Conservation (phyloP, 2,888 invertebrate species). For the Sylvicola cinctus region DNA sequence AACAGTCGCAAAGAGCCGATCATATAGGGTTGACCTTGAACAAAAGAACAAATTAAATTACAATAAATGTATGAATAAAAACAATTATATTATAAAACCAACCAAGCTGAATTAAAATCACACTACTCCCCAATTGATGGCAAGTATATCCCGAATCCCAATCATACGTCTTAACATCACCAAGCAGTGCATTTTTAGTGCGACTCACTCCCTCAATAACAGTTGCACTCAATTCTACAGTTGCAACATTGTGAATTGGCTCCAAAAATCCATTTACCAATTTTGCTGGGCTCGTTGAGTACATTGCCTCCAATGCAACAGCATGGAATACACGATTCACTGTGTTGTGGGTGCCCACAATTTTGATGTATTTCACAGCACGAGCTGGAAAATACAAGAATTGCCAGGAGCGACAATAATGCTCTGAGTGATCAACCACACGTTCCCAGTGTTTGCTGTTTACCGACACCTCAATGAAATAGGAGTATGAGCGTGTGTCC, state of each 20-base stretch:
- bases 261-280: conserved; percentile 55
- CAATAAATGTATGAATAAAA: conserved; percentile 1
- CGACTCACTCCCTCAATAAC: conserved; percentile 94
- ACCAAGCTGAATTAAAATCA: conserved; percentile 84
- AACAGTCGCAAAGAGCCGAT: conserved; percentile 77
- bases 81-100: conserved; percentile 5
- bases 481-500: conserved; percentile 47
- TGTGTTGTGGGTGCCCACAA: conserved; percentile 85
- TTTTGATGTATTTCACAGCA: conserved; percentile 65
- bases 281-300: conserved; percentile 52
- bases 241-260: conserved; percentile 82
- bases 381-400: conserved; percentile 75
- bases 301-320: conserved; percentile 80
- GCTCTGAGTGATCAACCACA: conserved; percentile 79
- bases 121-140: conserved; percentile 86
- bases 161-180: conserved; percentile 86
- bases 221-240: conserved; percentile 69
- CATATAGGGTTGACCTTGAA: conserved; percentile 72
- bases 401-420: conserved; percentile 94
- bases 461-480: conserved; percentile 60
- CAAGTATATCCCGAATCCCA: conserved; percentile 99
- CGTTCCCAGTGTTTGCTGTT: conserved; percentile 90
- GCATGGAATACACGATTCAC: conserved; percentile 89
- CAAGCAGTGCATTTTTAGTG: conserved; percentile 80
- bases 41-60: neutral